These are phyloP conservation scores for Fragum whitleyi DNA, from an alignment of 2,888 invertebrate species.

Conservation along the genomic window DNA sequence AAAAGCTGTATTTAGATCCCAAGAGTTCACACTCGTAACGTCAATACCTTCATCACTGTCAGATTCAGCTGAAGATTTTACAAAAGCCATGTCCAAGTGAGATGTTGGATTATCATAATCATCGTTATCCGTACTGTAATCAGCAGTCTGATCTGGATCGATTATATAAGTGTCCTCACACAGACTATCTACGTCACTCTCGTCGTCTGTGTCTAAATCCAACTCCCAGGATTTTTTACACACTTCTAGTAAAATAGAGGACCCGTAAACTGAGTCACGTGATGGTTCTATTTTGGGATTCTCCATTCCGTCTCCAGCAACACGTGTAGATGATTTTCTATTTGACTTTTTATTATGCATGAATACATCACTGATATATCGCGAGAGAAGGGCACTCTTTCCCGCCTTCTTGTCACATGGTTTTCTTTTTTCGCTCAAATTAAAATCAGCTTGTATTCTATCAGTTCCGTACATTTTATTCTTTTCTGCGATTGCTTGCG, in stretches of 20 bases:
- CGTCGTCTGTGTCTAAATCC: conserved; percentile 25
- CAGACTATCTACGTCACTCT: conserved; percentile 27
- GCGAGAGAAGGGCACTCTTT: neutral
- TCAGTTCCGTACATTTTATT: no score
- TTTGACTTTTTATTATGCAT: neutral
- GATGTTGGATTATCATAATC: neutral
- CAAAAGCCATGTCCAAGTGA: conserved; percentile 41
- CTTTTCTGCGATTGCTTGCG: no score
- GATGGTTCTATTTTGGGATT: neutral
- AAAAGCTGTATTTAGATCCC: conserved; percentile 45
- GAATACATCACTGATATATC: conserved; percentile 12
- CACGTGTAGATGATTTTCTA: neutral
- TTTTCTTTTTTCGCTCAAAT: no score
- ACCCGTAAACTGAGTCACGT: conserved; percentile 9
- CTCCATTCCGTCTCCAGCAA: neutral
- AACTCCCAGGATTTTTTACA: conserved; percentile 40
- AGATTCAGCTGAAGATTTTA: conserved; percentile 38
- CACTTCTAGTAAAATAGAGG: conserved; percentile 7
- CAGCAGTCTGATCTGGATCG: neutral
- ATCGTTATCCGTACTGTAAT: neutral
- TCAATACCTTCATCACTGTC: conserved; percentile 57
- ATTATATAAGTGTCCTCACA: conserved; percentile 9
- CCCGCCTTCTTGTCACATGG: neutral
- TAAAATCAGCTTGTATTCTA: no score
- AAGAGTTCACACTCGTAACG: conserved; percentile 45